Evolutionary conservation across 2,888 invertebrate genomes (phyloP), one percentile per base, ranked within the genome.

Genomic region (Drosophila diplacantha): DNA sequence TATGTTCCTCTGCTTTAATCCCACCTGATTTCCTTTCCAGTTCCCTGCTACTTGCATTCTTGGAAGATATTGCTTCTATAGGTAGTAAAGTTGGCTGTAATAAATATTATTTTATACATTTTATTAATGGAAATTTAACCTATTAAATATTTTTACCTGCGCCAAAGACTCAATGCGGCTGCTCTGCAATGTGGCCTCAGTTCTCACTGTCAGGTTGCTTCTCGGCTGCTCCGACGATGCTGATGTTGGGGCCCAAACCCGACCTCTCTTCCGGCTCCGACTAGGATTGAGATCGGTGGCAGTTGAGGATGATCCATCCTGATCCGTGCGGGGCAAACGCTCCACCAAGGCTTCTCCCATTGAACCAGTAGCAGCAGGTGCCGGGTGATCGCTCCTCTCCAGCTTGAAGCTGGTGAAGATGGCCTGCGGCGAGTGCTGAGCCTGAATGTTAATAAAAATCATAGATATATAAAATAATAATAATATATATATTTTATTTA

Each of bases 351-450:
- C 14, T 3, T 50, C 46, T 9, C 26, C 32, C 12, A 14, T 3
- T 2, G 32, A 24, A 6, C 22, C 49, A 22, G 12, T n/a, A 5
- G 58, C 3, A 0, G 32, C 12, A 16, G 61, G 3, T 2, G 61
- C 11, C 4, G 51, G 1, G 24, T 59, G 68, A 24, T 78, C 77
- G 53, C 46, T 76, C 32, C 96, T 96, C 18, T 96, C 96, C 67
- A 97, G 90, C 86, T 97, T 97, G 87, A 97, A 97, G 75, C 96
- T 96, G 18, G 96, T 96, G 87, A 96, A 97, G 74, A 96, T 95
- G 1, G 96, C 96, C 88, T 96, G 95, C 0, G 96, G 96, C 32
- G 94, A 93, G 76, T 93, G 89, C 66, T 90, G 89, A 2, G 92
- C 89, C 89, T 92, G 85, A 29, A 83, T 24, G 6, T 0, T 8